phyloP scores from a whole-genome alignment of 2,113 vertebrate species.

The Pelecanus crispus region DNA sequence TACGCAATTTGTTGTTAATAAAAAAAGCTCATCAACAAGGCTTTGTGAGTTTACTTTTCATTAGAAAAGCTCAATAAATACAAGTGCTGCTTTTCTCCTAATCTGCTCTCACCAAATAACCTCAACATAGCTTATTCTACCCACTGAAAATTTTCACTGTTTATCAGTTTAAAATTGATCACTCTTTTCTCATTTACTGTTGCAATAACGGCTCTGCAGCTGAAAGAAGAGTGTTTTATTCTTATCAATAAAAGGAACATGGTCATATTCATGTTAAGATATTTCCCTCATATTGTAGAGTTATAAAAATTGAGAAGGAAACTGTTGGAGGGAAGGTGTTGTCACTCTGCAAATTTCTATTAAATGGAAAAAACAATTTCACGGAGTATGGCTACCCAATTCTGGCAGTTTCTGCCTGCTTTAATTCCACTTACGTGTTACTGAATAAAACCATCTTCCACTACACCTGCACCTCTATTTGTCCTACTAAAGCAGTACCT shows the following conservation, averaged over 20 bases:
- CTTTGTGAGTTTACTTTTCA: slow-evolving; percentile 4
- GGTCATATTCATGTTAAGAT: not conserved
- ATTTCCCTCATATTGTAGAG: not conserved
- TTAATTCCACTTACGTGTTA: not conserved
- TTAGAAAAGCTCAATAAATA: slow-evolving; percentile 9
- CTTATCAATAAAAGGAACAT: not conserved
- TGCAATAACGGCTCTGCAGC: not conserved
- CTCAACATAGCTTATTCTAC: slow-evolving; percentile 4
- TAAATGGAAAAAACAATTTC: not conserved
- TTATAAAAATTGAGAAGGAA: not conserved
- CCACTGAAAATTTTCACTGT: not conserved
- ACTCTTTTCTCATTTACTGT: not conserved
- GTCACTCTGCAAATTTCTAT: not conserved
- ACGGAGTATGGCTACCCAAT: not conserved
- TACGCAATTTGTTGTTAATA: not conserved
- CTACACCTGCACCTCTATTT: not conserved
- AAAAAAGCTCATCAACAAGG: not conserved
- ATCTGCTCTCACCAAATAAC: not conserved
- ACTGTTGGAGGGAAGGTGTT: not conserved
- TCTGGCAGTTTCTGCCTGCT: not conserved
- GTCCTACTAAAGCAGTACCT: not conserved
- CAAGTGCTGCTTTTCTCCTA: not conserved
- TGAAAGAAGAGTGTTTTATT: not conserved
- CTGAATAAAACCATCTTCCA: not conserved
- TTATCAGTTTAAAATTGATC: slow-evolving; percentile 50